Conservation (phyloP, 2,113 vertebrate species). For the Microtus montanus region DNA sequence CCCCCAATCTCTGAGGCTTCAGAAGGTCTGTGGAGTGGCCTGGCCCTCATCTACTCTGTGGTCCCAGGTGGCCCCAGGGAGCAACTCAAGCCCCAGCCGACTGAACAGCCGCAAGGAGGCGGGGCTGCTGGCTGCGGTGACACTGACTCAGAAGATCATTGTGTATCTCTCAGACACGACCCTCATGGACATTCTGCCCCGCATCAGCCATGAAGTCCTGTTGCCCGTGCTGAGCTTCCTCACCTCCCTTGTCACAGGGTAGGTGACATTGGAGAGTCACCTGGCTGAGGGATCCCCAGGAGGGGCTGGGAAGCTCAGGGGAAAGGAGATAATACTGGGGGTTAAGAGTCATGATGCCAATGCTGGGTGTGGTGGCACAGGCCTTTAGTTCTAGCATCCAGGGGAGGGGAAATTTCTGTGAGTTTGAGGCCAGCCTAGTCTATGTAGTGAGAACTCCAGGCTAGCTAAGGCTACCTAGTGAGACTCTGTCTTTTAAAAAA, state of each 20-base stretch:
- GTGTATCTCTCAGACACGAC: slow-evolving; percentile 97
- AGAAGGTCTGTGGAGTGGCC: neutral
- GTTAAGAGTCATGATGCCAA: neutral
- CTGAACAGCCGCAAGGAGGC: slow-evolving; percentile 98
- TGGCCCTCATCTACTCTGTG: slow-evolving; percentile 15
- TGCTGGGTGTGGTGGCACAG: neutral
- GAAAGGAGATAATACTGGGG: neutral
- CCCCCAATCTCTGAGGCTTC: neutral
- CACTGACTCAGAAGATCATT: slow-evolving; percentile 95
- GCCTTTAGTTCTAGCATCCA: neutral
- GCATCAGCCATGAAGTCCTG: slow-evolving; percentile 96
- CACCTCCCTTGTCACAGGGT: slow-evolving; percentile 92
- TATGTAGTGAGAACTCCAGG: no score
- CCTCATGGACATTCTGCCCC: slow-evolving; percentile 98
- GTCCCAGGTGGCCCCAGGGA: slow-evolving; percentile 91
- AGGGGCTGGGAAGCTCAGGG: neutral
- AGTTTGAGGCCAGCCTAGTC: no score
- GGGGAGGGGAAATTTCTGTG: neutral
- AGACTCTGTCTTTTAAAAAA: neutral
- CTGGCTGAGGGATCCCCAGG: accelerated
- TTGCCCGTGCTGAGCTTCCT: slow-evolving; percentile 94
- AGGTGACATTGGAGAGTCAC: neutral
- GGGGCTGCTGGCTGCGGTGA: slow-evolving; percentile 93
- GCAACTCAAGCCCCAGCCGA: slow-evolving; percentile 84
- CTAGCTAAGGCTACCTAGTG: no score